phyloP scores from a whole-genome alignment of 2,888 invertebrate species.

The Drosophila prostipennis region DNA sequence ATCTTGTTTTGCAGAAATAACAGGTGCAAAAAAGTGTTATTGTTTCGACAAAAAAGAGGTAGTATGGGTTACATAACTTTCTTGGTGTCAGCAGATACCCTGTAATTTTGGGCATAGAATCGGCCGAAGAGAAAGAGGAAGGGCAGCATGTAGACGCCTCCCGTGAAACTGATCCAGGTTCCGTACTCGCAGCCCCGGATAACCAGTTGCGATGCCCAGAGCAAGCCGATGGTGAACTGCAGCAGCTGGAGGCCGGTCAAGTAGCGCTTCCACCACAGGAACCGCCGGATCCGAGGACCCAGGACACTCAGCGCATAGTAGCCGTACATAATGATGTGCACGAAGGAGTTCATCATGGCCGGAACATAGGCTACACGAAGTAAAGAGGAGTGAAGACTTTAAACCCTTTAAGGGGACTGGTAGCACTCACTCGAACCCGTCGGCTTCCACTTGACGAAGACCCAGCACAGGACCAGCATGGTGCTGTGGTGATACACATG shows the following conservation, averaged over 20 bases:
- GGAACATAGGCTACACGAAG: conserved; percentile 33
- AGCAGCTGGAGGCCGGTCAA: conserved; percentile 92
- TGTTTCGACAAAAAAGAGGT: no score
- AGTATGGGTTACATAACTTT: no score
- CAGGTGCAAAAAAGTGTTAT: no score
- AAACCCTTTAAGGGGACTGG: not conserved
- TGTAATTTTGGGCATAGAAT: no score
- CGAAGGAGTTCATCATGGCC: no score
- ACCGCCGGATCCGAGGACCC: conserved; percentile 84
- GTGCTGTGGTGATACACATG: conserved; percentile 98
- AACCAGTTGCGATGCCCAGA: conserved; percentile 92
- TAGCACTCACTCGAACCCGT: conserved; percentile 91
- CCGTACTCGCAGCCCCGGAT: conserved; percentile 91
- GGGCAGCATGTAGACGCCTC: no score
- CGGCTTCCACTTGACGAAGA: conserved; percentile 97
- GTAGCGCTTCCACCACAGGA: conserved; percentile 98
- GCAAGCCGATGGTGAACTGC: conserved; percentile 93
- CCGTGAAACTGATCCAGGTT: conserved; percentile 90
- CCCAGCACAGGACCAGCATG: conserved; percentile 98
- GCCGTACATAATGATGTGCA: no score
- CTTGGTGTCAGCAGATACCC: no score
- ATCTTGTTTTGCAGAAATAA: no score
- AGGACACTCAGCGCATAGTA: no score
- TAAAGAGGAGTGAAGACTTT: conserved; percentile 26
- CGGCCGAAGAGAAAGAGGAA: no score